Conservation (phyloP, 2,797 vertebrate genomes). For the Chaetodon trifasciatus region DNA sequence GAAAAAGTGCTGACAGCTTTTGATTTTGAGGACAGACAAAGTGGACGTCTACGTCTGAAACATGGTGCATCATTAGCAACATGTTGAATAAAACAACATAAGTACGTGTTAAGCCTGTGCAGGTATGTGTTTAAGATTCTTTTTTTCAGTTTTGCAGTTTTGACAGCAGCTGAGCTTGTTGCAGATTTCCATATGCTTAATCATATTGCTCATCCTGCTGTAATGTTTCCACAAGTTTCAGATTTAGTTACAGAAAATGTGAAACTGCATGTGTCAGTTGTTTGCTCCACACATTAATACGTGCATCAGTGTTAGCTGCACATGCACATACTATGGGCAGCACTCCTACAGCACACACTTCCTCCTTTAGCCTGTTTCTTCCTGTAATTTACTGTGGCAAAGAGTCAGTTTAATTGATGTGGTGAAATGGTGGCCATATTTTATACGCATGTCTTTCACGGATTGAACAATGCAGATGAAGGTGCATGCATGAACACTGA, state of each 20-base stretch:
- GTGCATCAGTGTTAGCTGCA: not conserved
- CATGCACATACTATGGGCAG: not conserved
- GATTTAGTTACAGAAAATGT: too few species aligned
- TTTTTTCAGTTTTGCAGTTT: not conserved
- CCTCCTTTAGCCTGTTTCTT: not conserved
- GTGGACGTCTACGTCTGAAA: not conserved
- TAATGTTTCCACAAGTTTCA: too few species aligned
- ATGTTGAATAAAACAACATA: not conserved
- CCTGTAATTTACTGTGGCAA: not conserved
- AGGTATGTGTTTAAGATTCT: not conserved
- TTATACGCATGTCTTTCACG: not conserved
- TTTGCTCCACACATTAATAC: too few species aligned
- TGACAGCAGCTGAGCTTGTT: not conserved
- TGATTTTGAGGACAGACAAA: too few species aligned
- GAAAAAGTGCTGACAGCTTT: too few species aligned
- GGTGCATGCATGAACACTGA: not conserved
- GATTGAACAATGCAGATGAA: not conserved
- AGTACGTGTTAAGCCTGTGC: not conserved
- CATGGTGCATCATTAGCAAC: not conserved
- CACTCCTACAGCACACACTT: not conserved
- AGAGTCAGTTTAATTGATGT: not conserved
- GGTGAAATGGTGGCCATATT: not conserved
- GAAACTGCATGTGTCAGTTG: too few species aligned
- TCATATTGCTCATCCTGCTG: not conserved
- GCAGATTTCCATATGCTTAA: not conserved